These are phyloP conservation scores for Stenodera caucasica DNA, from an alignment of 2,888 invertebrate genomes.

Conservation along the genomic window DNA sequence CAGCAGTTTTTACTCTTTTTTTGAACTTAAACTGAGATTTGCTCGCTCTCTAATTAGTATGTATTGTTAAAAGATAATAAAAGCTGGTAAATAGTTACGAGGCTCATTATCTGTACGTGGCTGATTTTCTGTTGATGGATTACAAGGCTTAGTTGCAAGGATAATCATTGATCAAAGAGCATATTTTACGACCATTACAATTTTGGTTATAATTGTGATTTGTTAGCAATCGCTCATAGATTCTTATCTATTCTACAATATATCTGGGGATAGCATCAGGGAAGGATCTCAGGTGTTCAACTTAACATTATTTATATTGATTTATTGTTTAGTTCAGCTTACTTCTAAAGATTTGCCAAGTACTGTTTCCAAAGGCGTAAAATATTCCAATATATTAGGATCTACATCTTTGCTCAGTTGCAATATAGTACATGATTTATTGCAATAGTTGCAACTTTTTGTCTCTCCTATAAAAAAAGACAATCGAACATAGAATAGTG, in stretches of 20 bases:
- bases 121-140: no score
- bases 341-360: constrained; percentile 44
- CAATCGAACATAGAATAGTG: constrained; percentile 16
- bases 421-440: constrained; percentile 35
- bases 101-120: no score
- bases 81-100: no score
- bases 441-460: constrained; percentile 44
- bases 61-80: no score
- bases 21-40: no score
- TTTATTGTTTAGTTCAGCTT: constrained; percentile 10
- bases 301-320: not conserved
- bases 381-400: constrained; percentile 42
- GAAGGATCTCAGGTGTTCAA: not conserved
- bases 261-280: not conserved
- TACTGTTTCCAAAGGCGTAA: constrained; percentile 39
- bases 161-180: no score
- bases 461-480: constrained; percentile 28
- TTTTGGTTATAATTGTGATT: no score
- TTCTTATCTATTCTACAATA: not conserved
- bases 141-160: no score
- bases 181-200: no score
- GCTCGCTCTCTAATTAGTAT: no score
- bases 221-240: no score
- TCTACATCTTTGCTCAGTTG: constrained; percentile 44
- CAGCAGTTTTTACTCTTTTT: no score